Percentiles rank a stretch among this genome's conserved stretches.
Evolutionary conservation across 2,113 vertebrate species (phyloP).

Genomic region (Daubentonia madagascariensis): DNA sequence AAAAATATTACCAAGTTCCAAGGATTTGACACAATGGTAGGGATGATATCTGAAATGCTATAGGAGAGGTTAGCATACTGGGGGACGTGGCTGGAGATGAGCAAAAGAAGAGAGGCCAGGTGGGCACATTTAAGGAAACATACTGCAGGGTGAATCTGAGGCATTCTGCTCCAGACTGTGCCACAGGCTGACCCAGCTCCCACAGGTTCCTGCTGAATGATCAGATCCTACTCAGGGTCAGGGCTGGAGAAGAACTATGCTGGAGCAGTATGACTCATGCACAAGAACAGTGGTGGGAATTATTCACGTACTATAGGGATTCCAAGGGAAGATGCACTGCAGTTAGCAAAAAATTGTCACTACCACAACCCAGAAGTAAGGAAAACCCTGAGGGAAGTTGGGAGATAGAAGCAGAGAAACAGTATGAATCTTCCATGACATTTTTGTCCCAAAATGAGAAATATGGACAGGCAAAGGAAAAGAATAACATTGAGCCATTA

Average conservation of each 20-base stretch:
- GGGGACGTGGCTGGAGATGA: background rate
- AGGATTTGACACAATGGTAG: background rate
- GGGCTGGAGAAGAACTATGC: fast-evolving
- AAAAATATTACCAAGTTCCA: background rate
- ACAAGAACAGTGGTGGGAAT: background rate
- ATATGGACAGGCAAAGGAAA: background rate
- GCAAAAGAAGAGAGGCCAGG: background rate
- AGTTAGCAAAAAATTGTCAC: background rate
- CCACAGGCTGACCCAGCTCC: background rate
- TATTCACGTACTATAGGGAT: background rate
- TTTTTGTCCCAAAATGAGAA: background rate
- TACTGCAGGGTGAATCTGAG: background rate
- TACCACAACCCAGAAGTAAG: background rate
- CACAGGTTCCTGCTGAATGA: background rate
- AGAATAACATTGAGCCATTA: background rate
- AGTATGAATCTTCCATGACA: background rate
- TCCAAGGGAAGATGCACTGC: background rate
- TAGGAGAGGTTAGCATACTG: background rate
- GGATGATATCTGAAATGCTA: background rate
- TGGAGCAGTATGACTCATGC: background rate
- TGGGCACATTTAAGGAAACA: background rate
- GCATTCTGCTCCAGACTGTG: background rate
- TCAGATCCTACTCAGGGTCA: background rate
- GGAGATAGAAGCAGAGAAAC: background rate
- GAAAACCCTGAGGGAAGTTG: background rate